Conservation (phyloP, 2,888 invertebrate genomes). For the Folsomia manolachei region DNA sequence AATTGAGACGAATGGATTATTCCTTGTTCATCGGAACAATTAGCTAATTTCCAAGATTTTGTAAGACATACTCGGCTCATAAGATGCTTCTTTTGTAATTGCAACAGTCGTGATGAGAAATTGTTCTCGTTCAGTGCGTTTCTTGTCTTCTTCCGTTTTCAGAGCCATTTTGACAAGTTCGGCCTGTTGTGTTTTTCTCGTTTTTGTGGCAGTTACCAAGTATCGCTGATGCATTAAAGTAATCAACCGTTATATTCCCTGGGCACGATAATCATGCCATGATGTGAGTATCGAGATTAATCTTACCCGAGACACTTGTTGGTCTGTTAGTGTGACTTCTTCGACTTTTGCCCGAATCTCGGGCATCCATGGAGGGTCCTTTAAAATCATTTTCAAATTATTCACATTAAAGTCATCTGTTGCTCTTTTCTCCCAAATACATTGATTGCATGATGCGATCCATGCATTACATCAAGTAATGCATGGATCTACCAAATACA, state of each 20-base stretch:
- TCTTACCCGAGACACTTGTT: constrained; percentile 65
- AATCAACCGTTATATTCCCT: constrained; percentile 7
- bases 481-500: too few relatives aligned
- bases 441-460: too few relatives aligned
- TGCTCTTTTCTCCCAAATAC: too few relatives aligned
- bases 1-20: background rate
- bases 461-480: too few relatives aligned
- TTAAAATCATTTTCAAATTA: too few relatives aligned
- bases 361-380: constrained; percentile 89
- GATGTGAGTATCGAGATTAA: constrained; percentile 11
- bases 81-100: constrained; percentile 89
- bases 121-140: constrained; percentile 88
- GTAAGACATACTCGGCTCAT: constrained; percentile 81
- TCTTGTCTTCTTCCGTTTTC: constrained; percentile 92
- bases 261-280: background rate
- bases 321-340: constrained; percentile 96
- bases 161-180: constrained; percentile 94
- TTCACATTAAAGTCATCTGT: too few relatives aligned
- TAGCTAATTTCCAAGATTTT: background rate
- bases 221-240: constrained; percentile 78
- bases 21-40: background rate
- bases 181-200: constrained; percentile 97
- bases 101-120: constrained; percentile 94
- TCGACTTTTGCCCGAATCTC: constrained; percentile 97
- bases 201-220: constrained; percentile 96